Percentiles rank a stretch among this genome's conserved stretches.
These are phyloP conservation scores for Eueides isabella DNA, from an alignment of 1,140 invertebrate species.

Conservation along the genomic window DNA sequence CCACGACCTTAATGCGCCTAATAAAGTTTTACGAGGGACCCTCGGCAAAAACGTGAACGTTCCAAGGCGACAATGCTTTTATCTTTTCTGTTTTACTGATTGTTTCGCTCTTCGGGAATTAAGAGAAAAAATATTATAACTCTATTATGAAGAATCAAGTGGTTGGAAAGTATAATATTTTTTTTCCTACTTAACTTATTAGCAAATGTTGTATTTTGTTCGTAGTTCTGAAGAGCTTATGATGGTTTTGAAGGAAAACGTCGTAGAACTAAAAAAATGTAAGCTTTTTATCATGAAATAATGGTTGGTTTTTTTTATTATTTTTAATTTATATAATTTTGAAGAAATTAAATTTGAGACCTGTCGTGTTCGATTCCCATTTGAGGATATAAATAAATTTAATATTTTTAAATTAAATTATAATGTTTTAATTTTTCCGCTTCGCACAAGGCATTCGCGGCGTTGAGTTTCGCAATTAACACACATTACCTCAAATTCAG, in stretches of 20 bases:
- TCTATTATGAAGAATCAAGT: slow-evolving; percentile 34
- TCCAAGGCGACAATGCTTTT: slow-evolving; percentile 79
- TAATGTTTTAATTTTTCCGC: no score
- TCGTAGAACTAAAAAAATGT: no score
- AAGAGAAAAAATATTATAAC: slow-evolving; percentile 53
- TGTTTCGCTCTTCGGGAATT: slow-evolving; percentile 72
- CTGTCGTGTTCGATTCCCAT: no score
- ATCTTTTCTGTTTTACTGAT: slow-evolving; percentile 79
- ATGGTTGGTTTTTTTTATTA: not conserved
- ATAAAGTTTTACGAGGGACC: slow-evolving; percentile 81
- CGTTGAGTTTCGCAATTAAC: no score
- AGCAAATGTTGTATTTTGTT: not conserved
- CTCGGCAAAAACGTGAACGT: slow-evolving; percentile 76
- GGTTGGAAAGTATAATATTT: not conserved
- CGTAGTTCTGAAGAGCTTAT: not conserved
- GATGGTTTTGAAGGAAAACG: not conserved
- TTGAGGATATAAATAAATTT: no score
- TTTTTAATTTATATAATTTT: not conserved
- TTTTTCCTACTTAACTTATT: not conserved
- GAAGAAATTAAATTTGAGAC: no score
- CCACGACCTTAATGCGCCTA: slow-evolving; percentile 81
- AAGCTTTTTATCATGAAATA: no score
- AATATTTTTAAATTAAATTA: no score
- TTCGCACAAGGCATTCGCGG: no score
- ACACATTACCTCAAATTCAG: no score